Conservation (phyloP, 2,888 invertebrate genomes). For the Drosophila planitibia region DNA sequence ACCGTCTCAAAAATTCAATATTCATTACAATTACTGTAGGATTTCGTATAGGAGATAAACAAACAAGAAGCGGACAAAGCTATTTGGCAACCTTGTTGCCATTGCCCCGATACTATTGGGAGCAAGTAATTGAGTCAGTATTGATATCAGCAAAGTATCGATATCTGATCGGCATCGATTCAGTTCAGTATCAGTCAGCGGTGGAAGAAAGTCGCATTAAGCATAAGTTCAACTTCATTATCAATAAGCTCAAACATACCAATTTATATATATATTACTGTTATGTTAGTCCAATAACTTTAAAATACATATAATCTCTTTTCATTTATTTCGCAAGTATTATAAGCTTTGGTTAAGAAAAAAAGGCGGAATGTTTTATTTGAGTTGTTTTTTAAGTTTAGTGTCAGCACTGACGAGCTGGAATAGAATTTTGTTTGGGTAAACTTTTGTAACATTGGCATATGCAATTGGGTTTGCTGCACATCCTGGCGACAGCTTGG, state of each 20-base stretch:
- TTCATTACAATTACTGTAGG: neutral
- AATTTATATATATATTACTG: too few relatives aligned
- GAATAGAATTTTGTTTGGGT: conserved; percentile 30
- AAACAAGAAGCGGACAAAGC: neutral
- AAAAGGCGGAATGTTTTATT: neutral
- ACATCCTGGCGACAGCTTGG: conserved; percentile 81
- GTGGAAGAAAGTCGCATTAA: too few relatives aligned
- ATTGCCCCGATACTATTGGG: neutral
- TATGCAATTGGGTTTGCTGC: conserved; percentile 81
- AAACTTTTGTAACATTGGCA: conserved; percentile 77
- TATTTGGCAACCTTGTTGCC: neutral
- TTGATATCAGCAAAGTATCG: rapidly evolving
- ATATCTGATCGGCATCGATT: neutral
- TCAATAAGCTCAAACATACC: too few relatives aligned
- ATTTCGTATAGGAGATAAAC: neutral
- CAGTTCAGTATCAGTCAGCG: too few relatives aligned
- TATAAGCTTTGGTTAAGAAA: neutral
- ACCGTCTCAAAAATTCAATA: neutral
- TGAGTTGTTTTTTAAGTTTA: conserved; percentile 1
- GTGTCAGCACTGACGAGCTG: conserved; percentile 50
- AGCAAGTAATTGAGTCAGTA: neutral
- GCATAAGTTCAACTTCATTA: too few relatives aligned
- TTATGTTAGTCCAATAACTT: neutral
- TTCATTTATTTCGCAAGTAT: neutral
- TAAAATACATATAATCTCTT: too few relatives aligned